A percentile compares a stretch with the other conserved stretches of the same genome.
These are phyloP conservation scores for Drosophila diplacantha DNA, from an alignment of 2,888 invertebrate species.

Conservation along the genomic window DNA sequence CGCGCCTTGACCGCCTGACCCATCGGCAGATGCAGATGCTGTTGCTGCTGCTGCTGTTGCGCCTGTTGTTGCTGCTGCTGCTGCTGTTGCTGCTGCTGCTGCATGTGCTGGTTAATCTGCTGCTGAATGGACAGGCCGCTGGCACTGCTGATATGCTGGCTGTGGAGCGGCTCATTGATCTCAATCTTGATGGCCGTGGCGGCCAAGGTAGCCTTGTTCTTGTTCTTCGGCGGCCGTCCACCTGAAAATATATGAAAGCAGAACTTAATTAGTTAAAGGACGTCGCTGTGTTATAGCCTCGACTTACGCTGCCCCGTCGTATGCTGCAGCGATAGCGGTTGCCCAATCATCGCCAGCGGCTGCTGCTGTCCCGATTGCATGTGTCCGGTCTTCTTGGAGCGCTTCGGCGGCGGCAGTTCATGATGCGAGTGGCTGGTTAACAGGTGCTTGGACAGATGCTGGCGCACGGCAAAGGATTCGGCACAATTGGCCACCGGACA, in stretches of 20 bases:
- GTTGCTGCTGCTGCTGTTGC: constrained; percentile 62
- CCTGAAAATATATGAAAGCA: constrained; percentile 51
- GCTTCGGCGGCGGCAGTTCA: constrained; percentile 77
- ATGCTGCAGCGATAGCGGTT: constrained; percentile 76
- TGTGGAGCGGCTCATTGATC: constrained; percentile 74
- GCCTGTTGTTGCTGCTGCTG: constrained; percentile 51
- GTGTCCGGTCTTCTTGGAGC: constrained; percentile 75
- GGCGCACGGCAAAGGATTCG: constrained; percentile 78
- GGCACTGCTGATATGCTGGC: constrained; percentile 75
- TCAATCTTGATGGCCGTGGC: constrained; percentile 75
- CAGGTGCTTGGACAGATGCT: constrained; percentile 78
- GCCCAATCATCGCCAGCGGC: constrained; percentile 76
- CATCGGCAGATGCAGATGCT: constrained; percentile 66
- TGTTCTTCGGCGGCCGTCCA: constrained; percentile 77
- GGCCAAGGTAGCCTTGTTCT: constrained; percentile 65
- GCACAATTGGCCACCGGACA: constrained; percentile 77
- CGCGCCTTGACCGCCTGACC: constrained; percentile 76
- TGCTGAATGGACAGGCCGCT: constrained; percentile 75
- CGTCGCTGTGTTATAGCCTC: background rate
- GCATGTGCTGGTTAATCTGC: constrained; percentile 75
- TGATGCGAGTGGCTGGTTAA: constrained; percentile 77
- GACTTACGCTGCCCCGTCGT: constrained; percentile 76
- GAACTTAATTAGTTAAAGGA: too few relatives aligned
- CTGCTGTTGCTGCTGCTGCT: constrained; percentile 65
- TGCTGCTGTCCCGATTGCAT: constrained; percentile 73